phyloP scores from a whole-genome alignment of 2,888 invertebrate genomes.

The Cerastoderma edule region DNA sequence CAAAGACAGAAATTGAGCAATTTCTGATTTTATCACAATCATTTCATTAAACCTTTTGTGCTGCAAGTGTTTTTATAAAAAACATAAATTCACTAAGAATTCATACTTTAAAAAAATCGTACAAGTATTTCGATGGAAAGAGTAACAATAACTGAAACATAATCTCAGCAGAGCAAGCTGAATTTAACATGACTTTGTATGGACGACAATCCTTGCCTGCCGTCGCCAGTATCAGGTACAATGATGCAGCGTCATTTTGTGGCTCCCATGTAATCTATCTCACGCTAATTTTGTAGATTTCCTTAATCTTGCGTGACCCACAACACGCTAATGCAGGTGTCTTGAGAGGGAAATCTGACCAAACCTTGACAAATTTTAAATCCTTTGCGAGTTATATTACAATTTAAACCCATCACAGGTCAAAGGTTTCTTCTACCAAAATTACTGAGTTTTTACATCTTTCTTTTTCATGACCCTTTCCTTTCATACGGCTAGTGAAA shows the following conservation, averaged over 20 bases:
- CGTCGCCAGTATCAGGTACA: conserved; percentile 16
- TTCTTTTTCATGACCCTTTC: too few relatives aligned
- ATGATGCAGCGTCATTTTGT: conserved; percentile 13
- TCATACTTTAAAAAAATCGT: too few relatives aligned
- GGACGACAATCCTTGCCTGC: conserved; percentile 4
- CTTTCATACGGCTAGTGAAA: too few relatives aligned
- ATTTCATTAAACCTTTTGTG: too few relatives aligned
- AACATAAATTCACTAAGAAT: too few relatives aligned
- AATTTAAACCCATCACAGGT: conserved; percentile 6
- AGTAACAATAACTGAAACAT: too few relatives aligned
- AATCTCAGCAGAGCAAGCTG: not conserved
- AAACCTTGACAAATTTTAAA: conserved; percentile 12
- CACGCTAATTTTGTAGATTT: conserved; percentile 18
- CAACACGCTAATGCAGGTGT: conserved; percentile 40
- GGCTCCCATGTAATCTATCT: conserved; percentile 23
- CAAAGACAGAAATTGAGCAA: too few relatives aligned
- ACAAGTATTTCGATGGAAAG: too few relatives aligned
- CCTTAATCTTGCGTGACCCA: conserved; percentile 25
- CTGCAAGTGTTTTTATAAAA: too few relatives aligned
- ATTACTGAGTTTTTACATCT: not conserved
- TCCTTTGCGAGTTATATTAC: conserved; percentile 20
- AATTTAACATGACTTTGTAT: conserved; percentile 16
- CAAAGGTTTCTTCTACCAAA: conserved; percentile 15
- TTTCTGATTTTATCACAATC: too few relatives aligned
- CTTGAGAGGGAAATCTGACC: conserved; percentile 31